These are phyloP conservation scores for Sebastes itinus DNA, from an alignment of 2,797 vertebrate genomes.

Conservation along the genomic window DNA sequence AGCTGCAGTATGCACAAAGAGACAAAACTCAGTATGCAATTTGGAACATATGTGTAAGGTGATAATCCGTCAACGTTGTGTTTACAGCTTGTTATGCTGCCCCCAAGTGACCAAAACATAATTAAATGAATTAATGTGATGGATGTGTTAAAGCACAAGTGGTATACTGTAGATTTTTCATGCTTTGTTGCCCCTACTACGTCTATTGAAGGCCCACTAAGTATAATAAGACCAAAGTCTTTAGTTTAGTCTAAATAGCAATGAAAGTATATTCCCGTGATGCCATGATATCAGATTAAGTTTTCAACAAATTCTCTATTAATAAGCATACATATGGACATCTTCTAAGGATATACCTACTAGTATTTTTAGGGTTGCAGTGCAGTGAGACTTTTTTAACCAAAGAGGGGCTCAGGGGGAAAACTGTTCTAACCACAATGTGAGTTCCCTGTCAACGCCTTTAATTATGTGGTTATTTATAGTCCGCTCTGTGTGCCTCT, in stretches of 20 bases:
- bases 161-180: no score
- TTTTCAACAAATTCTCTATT: neutral
- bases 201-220: neutral
- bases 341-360: neutral
- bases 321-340: neutral
- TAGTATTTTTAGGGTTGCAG: neutral
- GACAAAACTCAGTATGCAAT: no score
- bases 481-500: constrained; percentile 24
- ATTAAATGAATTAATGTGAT: neutral
- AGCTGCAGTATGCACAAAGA: no score
- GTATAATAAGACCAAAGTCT: neutral
- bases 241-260: neutral
- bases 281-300: neutral
- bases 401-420: neutral
- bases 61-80: no score
- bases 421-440: constrained; percentile 27
- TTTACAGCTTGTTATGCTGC: no score
- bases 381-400: constrained; percentile 3
- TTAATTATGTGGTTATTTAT: constrained; percentile 60
- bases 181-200: neutral
- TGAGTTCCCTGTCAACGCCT: constrained; percentile 47
- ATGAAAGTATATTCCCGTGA: neutral
- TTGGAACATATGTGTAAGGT: no score
- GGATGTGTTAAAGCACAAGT: neutral
- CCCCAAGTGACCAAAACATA: neutral